Conservation (phyloP, 1,140 invertebrate genomes). For the Eciton burchellii region DNA sequence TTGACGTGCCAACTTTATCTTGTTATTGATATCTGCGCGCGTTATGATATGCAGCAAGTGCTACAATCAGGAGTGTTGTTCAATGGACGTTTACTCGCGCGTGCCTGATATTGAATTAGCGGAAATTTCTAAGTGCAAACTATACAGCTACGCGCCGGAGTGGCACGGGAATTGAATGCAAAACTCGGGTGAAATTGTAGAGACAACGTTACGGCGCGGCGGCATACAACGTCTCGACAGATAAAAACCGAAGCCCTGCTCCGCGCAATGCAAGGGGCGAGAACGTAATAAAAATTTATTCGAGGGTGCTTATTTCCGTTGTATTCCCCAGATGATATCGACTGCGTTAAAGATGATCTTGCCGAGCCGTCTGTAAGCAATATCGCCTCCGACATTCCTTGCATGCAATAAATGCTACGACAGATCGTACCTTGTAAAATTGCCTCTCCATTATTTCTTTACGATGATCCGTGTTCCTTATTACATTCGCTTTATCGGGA, state of each 20-base stretch:
- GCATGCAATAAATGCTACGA: slow-evolving; percentile 17
- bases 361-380: not conserved
- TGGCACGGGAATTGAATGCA: not conserved
- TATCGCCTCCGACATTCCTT: slow-evolving; percentile 16
- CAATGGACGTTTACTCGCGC: not conserved
- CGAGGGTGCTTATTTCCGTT: not conserved
- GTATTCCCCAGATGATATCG: not conserved
- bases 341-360: not conserved
- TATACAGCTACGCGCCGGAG: not conserved
- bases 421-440: slow-evolving; percentile 29
- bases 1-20: not conserved
- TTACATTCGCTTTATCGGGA: not conserved
- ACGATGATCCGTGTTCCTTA: slow-evolving; percentile 13
- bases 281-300: slow-evolving; percentile 44
- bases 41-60: no score
- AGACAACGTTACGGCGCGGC: not conserved
- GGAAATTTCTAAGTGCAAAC: not conserved
- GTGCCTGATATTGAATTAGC: not conserved
- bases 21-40: not conserved
- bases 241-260: slow-evolving; percentile 9
- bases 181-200: slow-evolving; percentile 1
- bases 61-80: not conserved
- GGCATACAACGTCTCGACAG: not conserved
- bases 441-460: slow-evolving; percentile 22
- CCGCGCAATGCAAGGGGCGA: not conserved